Conservation (phyloP, 2,797 vertebrate genomes). For the Gymnothorax reevesii region DNA sequence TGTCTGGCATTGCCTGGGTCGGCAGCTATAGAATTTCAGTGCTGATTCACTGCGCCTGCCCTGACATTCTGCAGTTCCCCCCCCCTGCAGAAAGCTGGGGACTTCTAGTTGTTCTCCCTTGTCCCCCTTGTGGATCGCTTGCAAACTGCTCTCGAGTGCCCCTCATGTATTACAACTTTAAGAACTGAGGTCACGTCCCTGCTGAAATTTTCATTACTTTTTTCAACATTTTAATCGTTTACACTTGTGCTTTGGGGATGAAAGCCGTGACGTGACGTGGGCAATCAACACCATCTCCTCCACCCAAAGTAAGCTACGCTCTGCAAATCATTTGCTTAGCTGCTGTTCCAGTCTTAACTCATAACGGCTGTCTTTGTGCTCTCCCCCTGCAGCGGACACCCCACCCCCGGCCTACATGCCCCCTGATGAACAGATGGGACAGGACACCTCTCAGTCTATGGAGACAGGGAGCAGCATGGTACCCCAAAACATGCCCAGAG, state of each 20-base stretch:
- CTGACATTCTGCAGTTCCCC: background rate
- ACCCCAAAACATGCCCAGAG: constrained; percentile 69
- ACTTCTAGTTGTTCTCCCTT: background rate
- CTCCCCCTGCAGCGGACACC: constrained; percentile 86
- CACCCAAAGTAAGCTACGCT: constrained; percentile 38
- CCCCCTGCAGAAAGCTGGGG: background rate
- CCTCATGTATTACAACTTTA: background rate
- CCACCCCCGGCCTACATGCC: constrained; percentile 98
- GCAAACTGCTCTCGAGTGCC: background rate
- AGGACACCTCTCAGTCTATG: constrained; percentile 95
- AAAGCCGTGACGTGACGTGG: constrained; percentile 38
- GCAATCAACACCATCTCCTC: constrained; percentile 24
- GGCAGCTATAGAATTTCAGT: background rate
- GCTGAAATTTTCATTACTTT: background rate
- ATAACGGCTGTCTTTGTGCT: constrained; percentile 54
- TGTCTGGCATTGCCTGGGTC: background rate
- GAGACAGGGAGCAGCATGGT: constrained; percentile 79
- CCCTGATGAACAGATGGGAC: constrained; percentile 93
- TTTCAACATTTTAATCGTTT: background rate
- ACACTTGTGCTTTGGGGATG: background rate
- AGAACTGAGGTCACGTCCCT: background rate
- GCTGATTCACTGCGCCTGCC: background rate
- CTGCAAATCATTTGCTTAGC: constrained; percentile 62
- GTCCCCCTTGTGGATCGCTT: background rate
- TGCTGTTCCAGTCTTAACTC: constrained; percentile 54